A percentile compares a stretch with the other conserved stretches of the same genome.
Evolutionary conservation across 2,888 invertebrate species (phyloP).

Genomic region (Neoaliturus tenellus): DNA sequence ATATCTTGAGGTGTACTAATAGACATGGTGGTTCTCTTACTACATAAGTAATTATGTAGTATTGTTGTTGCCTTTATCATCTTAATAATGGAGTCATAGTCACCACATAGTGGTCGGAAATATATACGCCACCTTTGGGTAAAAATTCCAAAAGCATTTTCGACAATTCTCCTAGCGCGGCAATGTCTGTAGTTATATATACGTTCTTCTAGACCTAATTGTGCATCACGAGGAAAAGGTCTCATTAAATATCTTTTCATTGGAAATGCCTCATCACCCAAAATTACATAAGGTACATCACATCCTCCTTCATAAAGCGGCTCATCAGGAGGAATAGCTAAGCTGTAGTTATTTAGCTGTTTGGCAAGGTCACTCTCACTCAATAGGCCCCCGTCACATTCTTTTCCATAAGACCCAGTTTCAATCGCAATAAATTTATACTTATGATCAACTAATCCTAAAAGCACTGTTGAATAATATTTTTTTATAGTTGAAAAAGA

Average conservation of each 20-base stretch:
- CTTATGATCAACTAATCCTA: constrained; percentile 58
- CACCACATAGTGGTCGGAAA: constrained; percentile 11
- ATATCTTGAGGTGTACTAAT: background rate
- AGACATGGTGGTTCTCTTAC: background rate
- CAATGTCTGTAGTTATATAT: constrained; percentile 54
- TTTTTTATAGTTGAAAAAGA: constrained; percentile 11
- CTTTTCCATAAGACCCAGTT: constrained; percentile 55
- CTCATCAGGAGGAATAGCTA: no score
- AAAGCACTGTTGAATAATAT: constrained; percentile 23
- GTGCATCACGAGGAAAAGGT: constrained; percentile 47
- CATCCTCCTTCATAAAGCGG: background rate
- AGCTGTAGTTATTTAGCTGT: no score
- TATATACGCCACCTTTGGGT: constrained; percentile 39
- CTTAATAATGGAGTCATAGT: constrained; percentile 15
- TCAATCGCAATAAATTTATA: constrained; percentile 55
- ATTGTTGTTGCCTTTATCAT: constrained; percentile 30
- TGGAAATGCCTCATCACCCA: no score
- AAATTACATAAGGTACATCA: constrained; percentile 45
- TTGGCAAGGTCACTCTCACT: constrained; percentile 24
- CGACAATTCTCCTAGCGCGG: constrained; percentile 45
- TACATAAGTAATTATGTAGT: constrained; percentile 29
- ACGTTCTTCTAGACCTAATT: constrained; percentile 30
- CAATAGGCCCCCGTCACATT: constrained; percentile 59
- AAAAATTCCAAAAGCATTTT: constrained; percentile 55
- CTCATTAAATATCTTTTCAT: constrained; percentile 21